Evolutionary conservation across 2,797 vertebrate species (phyloP), one percentile per base, ranked within the genome.

Genomic region (Zonotrichia albicollis): DNA sequence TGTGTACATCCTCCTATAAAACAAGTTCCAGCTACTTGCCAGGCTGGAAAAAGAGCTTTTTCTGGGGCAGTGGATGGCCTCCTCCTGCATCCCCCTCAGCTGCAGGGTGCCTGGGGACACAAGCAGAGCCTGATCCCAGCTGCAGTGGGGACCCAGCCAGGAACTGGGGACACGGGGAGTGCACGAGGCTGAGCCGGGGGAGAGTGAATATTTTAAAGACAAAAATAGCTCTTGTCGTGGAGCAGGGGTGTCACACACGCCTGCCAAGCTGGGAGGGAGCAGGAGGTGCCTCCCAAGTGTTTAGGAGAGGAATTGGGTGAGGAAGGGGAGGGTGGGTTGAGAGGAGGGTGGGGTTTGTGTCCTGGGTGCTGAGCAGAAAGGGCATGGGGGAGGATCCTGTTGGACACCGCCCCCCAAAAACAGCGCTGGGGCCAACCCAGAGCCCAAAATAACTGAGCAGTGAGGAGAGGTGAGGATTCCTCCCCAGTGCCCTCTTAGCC

Each of bases 201-300:
- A 38, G 17, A 0, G 7, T 45, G 67, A 1, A 5, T 50, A 20
- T 45, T 73, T 78, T 16, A 17, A 22, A 18, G 29, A n/a, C 92
- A 93, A 93, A 96, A 96, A 93, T 89, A 94, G 75, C 87, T 90
- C 64, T 43, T 91, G 51, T 34, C 72, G 81, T 8, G n/a, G 55
- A 89, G 78, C 93, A 87, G 75, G 50, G 82, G 70, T 7, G 62
- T n/a, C 54, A 12, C 2, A 4, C 65, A 12, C 0, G 2, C 46
- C 73, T 65, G 66, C 43, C 87, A 89, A 78, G 58, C 1, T 1
- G 60, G 34, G 50, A 81, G 48, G 42, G 36, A 90, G 60, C 10
- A 4, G 2, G 22, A 78, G 19, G 20, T 15, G 23, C 62, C 53
- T 68, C 83, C 27, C 45, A 18, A 32, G 36, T 5, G 34, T 43